Evolutionary conservation across 2,113 vertebrate species (phyloP), one percentile per base, ranked within the genome.

Genomic region (Myrmophylax atrothorax): DNA sequence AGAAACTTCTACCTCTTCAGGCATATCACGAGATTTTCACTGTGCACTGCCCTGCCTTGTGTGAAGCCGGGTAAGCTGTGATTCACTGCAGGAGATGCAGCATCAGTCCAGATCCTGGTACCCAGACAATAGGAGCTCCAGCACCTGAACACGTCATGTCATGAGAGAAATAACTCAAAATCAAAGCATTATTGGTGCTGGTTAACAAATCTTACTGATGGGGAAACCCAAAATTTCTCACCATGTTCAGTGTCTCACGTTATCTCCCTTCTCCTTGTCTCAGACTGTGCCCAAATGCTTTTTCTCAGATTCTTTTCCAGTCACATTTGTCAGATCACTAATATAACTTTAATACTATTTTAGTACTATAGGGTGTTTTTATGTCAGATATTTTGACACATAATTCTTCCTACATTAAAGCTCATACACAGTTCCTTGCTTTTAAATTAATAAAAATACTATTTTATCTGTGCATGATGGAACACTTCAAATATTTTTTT

Each of bases 211-310:
- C 22, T 52, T 23, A 68, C 24, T 44, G 35, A 76, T 13, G 19
- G 13, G 12, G 14, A 64, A 76, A 72, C 35, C 0, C 1, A 50
- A 29, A 52, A 40, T 58, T 56, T 60, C 25, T 68, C 40, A 26
- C 4, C 11, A 37, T 1, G 18, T 80, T 29, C n/a, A 62, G 8
- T n/a, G 10, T 2, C 6, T 16, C 22, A 14, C 0, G 2, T 68
- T 72, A 68, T 31, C 11, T 72, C 20, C 10, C 19, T 75, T 7
- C 52, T 87, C 16, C 29, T 89, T 44, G 3, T 44, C 66, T 56
- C 22, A 56, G n/a, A 19, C 33, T 50, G 10, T 62, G 47, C 25
- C 47, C 35, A 42, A 52, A 91, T 82, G 47, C 12, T 29, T 60
- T 72, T 23, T 38, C 59, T 53, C 35, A 6, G 18, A 31, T 84